Evolutionary conservation across 2,113 vertebrate genomes (phyloP), one percentile per base, ranked within the genome.

Genomic region (Malurus elegans): DNA sequence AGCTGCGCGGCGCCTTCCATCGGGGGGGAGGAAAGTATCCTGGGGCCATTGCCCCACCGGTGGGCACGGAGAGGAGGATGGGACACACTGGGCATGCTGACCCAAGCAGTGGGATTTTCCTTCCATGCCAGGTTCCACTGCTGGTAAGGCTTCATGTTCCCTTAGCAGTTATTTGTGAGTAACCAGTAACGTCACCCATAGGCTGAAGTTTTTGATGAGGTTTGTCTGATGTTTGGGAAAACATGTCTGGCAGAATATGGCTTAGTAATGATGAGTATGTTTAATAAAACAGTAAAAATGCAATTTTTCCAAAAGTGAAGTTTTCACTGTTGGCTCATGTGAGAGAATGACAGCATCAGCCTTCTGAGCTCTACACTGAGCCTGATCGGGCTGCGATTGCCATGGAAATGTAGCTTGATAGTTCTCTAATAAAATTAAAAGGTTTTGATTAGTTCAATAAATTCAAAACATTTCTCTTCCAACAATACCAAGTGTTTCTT

Each of bases 141-240:
- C 80, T 81, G 64, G 29, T 32, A 4, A 51, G 9, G 25, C 51
- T 67, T 61, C 32, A 0, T n/a, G 38, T 70, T 91, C 72, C 72
- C 54, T 34, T 26, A 42, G 84, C 53, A 88, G 50, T 93, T 70
- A 70, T 19, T 85, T 65, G 57, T 92, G 91, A 96, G 65, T 85
- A 87, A 91, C 36, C n/a, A 15, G 76, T 81, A 78, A 89, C 9
- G 1, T 74, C 90, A 89, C n/a, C 44, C 81, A 31, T 20, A 60
- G 70, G 72, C 72, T 84, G 42, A 80, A 66, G 60, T 50, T 78
- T 79, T 92, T 8, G 3, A 0, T 67, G 78, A 71, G 36, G 57
- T 82, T 91, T 93, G 80, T 78, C 84, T 91, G 73, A 71, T 60
- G 26, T 42, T 78, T 69, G 92, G 94, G 89, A 92, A 86, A 86